Evolutionary conservation across 2,113 vertebrate genomes (phyloP).

Genomic region (Tyto alba): DNA sequence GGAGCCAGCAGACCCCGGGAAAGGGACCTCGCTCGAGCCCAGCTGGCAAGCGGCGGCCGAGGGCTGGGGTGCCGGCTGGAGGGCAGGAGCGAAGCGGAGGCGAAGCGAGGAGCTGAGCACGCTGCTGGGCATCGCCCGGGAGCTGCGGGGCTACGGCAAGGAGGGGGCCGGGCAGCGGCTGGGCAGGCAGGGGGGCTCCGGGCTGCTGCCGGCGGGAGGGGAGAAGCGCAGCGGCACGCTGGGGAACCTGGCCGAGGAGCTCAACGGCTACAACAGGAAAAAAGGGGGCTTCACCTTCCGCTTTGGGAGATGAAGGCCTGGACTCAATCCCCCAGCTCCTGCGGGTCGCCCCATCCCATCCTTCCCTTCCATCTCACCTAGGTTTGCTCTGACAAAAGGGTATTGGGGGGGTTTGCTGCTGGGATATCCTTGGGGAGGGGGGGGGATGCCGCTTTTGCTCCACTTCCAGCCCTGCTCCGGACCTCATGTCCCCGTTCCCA

Average conservation of each 20-base stretch:
- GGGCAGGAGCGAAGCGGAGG: not conserved
- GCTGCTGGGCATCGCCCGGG: constrained; percentile 31
- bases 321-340: not conserved
- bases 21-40: not conserved
- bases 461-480: not conserved
- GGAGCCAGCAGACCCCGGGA: not conserved
- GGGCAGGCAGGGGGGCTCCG: not conserved
- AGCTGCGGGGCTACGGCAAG: not conserved
- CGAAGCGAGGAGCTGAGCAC: not conserved
- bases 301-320: constrained; percentile 60
- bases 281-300: constrained; percentile 74
- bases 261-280: constrained; percentile 61
- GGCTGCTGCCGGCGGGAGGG: not conserved
- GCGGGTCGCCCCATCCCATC: not conserved
- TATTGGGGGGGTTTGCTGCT: not conserved
- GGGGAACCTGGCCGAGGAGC: constrained; percentile 60
- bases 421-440: not conserved
- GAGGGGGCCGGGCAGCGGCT: not conserved
- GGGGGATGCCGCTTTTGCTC: rapidly evolving
- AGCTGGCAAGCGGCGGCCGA: not conserved
- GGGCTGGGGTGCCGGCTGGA: not conserved
- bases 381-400: not conserved
- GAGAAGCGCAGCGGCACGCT: not conserved
- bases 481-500: not conserved
- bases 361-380: not conserved